Conservation (phyloP, 2,797 vertebrate genomes). For the Myotis vivesi region DNA sequence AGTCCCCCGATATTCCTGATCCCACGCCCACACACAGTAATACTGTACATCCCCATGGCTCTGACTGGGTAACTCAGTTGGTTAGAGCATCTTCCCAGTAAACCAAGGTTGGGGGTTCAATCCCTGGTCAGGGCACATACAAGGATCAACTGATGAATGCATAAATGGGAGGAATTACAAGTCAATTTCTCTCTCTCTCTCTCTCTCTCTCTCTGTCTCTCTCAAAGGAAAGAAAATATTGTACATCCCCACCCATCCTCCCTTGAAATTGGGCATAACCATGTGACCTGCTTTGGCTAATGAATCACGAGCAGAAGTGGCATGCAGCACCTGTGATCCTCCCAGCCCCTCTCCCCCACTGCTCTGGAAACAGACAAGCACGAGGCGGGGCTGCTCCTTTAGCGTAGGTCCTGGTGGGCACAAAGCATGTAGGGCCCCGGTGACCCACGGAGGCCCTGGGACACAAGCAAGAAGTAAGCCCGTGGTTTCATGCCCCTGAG, state of each 20-base stretch:
- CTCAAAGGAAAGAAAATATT: too few species aligned
- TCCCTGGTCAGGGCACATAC: neutral
- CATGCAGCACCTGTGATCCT: neutral
- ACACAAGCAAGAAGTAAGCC: neutral
- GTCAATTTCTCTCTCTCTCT: neutral
- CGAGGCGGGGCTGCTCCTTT: neutral
- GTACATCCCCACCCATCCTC: neutral
- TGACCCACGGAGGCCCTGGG: neutral
- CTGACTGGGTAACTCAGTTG: neutral
- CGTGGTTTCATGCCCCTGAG: neutral
- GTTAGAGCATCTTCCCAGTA: neutral
- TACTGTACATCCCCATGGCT: neutral
- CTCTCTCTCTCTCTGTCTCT: too few species aligned
- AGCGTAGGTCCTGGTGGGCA: neutral
- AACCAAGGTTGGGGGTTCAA: neutral
- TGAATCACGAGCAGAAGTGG: neutral
- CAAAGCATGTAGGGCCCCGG: neutral
- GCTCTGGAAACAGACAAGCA: neutral
- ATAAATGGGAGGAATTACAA: too few species aligned
- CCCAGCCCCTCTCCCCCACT: neutral
- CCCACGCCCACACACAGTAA: neutral
- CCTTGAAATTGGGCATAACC: neutral
- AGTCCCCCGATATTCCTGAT: neutral
- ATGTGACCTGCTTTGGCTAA: neutral
- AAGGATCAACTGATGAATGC: neutral